A percentile compares a stretch with the other conserved stretches of the same genome.
phyloP scores from a whole-genome alignment of 2,888 invertebrate genomes.

The Tenthredo notha region DNA sequence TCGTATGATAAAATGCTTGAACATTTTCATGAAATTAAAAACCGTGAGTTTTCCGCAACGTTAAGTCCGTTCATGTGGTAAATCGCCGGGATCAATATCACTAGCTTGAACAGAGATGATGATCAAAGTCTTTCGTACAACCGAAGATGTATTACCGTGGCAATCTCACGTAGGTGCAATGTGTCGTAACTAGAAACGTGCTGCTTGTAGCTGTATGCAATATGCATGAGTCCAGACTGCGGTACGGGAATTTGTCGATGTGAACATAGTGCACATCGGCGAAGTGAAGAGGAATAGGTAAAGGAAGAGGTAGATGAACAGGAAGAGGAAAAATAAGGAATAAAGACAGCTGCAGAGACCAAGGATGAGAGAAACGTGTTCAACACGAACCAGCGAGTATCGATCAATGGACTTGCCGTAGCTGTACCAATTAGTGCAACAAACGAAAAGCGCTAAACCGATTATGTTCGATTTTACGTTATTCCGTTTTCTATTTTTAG shows the following conservation, averaged over 20 bases:
- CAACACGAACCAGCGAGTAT: slow-evolving; percentile 16
- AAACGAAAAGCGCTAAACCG: slow-evolving; percentile 29
- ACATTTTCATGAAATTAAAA: neutral
- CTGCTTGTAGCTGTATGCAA: neutral
- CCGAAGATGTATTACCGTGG: neutral
- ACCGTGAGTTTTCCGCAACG: neutral
- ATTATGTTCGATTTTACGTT: neutral
- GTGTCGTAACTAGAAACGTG: slow-evolving; percentile 38
- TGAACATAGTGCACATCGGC: neutral
- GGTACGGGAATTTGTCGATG: slow-evolving; percentile 28
- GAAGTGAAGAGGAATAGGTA: neutral
- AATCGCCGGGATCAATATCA: slow-evolving; percentile 30
- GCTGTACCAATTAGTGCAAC: slow-evolving; percentile 40
- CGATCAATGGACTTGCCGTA: neutral
- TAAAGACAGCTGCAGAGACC: neutral
- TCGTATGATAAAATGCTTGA: no score
- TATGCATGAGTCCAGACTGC: slow-evolving; percentile 28
- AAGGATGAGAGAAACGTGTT: neutral
- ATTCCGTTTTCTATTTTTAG: neutral
- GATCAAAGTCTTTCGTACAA: neutral
- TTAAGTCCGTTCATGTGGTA: no score
- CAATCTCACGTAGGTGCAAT: slow-evolving; percentile 34
- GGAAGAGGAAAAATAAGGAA: neutral
- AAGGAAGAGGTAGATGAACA: neutral
- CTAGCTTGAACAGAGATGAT: slow-evolving; percentile 12